Percentiles rank a stretch among this genome's conserved stretches.
Conservation (phyloP, 37 sponge, comb jelly and placozoan species). For the Mnemiopsis leidyi region DNA sequence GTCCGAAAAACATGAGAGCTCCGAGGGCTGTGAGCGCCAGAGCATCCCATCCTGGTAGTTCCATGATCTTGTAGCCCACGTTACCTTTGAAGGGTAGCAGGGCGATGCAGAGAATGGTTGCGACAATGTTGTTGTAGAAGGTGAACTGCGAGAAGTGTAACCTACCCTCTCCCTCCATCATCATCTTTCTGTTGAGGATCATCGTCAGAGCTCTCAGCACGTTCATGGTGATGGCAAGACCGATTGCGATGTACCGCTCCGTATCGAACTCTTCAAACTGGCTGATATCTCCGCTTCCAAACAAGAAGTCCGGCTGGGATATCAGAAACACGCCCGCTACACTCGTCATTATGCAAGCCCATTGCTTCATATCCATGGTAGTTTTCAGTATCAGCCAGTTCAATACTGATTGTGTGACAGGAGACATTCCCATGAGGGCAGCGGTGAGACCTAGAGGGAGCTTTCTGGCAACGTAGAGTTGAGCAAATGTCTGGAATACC, state of each 20-base stretch:
- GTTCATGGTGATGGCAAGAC: not conserved
- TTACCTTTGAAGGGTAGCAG: not conserved
- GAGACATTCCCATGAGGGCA: slow-evolving; percentile 19
- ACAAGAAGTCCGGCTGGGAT: slow-evolving; percentile 3
- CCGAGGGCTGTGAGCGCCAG: not conserved
- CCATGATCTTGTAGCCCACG: not conserved
- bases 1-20: not conserved
- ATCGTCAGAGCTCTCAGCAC: slow-evolving; percentile 35
- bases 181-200: slow-evolving; percentile 28
- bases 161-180: not conserved
- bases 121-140: not conserved
- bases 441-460: slow-evolving; percentile 12
- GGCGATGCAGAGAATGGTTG: not conserved
- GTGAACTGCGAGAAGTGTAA: slow-evolving; percentile 35
- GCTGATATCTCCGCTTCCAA: not conserved
- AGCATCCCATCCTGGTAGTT: not conserved
- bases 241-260: slow-evolving; percentile 29
- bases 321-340: not conserved
- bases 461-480: not conserved
- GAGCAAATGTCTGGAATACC: slow-evolving; percentile 19
- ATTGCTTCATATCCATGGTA: not conserved
- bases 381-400: not conserved
- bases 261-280: not conserved
- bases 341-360: not conserved
- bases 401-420: not conserved